A percentile compares a stretch with the other conserved stretches of the same genome.
These are phyloP conservation scores for Saccopteryx bilineata DNA, from an alignment of 2,113 vertebrate genomes.

Conservation along the genomic window DNA sequence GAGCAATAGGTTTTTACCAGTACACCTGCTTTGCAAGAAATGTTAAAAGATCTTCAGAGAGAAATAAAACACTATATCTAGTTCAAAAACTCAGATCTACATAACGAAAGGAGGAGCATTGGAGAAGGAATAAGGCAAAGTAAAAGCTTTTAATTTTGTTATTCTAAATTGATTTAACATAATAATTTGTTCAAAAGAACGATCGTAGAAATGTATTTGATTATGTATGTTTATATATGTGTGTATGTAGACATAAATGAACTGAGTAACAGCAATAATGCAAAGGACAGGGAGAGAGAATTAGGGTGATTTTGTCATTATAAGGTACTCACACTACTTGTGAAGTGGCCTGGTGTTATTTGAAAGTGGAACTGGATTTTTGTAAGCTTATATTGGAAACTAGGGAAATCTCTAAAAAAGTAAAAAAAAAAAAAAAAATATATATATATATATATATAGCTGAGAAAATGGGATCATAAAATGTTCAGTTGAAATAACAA, in stretches of 20 bases:
- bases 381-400: not conserved
- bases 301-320: not conserved
- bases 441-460: not conserved
- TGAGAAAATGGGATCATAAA: not conserved
- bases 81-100: not conserved
- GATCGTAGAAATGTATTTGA: not conserved
- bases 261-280: not conserved
- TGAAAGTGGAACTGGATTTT: not conserved
- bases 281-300: not conserved
- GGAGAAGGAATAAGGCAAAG: not conserved
- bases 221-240: not conserved
- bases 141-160: not conserved
- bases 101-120: not conserved
- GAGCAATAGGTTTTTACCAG: not conserved
- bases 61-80: not conserved
- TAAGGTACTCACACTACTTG: not conserved
- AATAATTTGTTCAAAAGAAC: not conserved
- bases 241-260: not conserved
- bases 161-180: not conserved
- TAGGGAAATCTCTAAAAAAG: not conserved
- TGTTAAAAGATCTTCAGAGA: not conserved
- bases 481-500: not conserved
- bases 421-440: not conserved
- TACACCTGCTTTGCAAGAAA: not conserved
- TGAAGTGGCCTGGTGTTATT: not conserved